Percentiles rank a stretch among this genome's conserved stretches.
These are phyloP conservation scores for Alexandromys oeconomus DNA, from an alignment of 2,797 vertebrate genomes.

Conservation along the genomic window DNA sequence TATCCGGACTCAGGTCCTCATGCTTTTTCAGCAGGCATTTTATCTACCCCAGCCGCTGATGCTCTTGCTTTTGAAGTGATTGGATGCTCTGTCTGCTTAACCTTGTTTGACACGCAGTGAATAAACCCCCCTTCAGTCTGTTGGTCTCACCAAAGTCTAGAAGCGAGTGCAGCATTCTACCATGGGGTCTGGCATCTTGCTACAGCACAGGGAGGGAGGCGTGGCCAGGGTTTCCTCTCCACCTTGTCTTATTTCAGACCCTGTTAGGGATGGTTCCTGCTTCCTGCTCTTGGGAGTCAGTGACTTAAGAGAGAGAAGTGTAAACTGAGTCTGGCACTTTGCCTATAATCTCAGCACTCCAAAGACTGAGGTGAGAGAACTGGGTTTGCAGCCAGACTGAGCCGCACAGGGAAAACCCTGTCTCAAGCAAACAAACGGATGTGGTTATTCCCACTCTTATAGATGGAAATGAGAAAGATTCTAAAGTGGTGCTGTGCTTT, in stretches of 20 bases:
- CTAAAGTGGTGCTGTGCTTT: background rate
- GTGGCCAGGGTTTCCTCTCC: background rate
- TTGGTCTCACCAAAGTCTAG: background rate
- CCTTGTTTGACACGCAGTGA: background rate
- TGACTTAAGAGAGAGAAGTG: background rate
- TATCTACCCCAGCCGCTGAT: no score
- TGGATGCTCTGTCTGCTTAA: background rate
- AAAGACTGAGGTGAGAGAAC: background rate
- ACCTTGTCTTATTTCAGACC: background rate
- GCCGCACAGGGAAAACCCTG: background rate
- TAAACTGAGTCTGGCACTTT: background rate
- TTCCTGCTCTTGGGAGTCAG: background rate
- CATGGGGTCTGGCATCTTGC: accelerated
- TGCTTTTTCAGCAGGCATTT: background rate
- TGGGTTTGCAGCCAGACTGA: background rate
- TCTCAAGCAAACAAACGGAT: background rate
- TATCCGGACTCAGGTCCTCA: background rate
- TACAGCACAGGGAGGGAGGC: background rate
- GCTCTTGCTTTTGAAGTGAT: background rate
- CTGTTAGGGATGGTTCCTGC: background rate
- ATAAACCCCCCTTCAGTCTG: background rate
- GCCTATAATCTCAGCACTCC: background rate
- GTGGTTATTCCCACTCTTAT: background rate
- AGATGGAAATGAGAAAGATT: background rate
- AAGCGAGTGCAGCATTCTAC: accelerated